Conservation (phyloP, 1,140 invertebrate species). For the Coelopa frigida region DNA sequence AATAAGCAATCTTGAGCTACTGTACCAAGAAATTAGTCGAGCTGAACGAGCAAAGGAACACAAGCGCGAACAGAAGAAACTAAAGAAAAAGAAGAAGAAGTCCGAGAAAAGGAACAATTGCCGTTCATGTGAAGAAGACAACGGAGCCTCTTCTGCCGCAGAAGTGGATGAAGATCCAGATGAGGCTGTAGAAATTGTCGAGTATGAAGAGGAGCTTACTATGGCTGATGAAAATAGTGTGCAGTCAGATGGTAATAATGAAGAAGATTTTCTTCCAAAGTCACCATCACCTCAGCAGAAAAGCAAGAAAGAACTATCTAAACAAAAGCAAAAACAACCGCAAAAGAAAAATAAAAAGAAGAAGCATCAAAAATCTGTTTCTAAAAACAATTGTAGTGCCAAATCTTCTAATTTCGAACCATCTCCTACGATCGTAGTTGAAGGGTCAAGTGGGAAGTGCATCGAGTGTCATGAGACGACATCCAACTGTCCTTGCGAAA, state of each 20-base stretch:
- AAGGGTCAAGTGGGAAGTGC: constrained; percentile 10
- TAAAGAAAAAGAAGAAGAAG: constrained; percentile 80
- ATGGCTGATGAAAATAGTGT: too few species aligned
- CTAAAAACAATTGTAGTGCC: constrained; percentile 14
- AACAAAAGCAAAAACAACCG: constrained; percentile 13
- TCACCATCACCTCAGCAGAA: constrained; percentile 21
- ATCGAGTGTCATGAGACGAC: constrained; percentile 28
- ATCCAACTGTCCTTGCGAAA: constrained; percentile 44
- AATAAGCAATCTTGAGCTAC: constrained; percentile 73
- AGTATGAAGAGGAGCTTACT: background rate
- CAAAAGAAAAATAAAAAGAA: constrained; percentile 25
- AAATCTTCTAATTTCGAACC: background rate
- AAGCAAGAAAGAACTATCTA: constrained; percentile 32
- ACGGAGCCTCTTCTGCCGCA: constrained; percentile 1
- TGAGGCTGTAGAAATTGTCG: constrained; percentile 9
- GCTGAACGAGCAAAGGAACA: constrained; percentile 78
- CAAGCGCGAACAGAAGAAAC: constrained; percentile 76
- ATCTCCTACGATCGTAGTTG: background rate
- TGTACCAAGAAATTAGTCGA: constrained; percentile 72
- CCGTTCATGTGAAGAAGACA: constrained; percentile 21
- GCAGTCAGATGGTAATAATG: background rate
- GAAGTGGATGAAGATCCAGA: constrained; percentile 5
- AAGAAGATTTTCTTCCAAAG: background rate
- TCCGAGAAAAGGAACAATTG: constrained; percentile 51
- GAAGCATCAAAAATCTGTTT: constrained; percentile 25